Percentiles rank a stretch among this genome's conserved stretches.
These are phyloP conservation scores for Plutella xylostella DNA, from an alignment of 2,888 invertebrate species.

Conservation along the genomic window DNA sequence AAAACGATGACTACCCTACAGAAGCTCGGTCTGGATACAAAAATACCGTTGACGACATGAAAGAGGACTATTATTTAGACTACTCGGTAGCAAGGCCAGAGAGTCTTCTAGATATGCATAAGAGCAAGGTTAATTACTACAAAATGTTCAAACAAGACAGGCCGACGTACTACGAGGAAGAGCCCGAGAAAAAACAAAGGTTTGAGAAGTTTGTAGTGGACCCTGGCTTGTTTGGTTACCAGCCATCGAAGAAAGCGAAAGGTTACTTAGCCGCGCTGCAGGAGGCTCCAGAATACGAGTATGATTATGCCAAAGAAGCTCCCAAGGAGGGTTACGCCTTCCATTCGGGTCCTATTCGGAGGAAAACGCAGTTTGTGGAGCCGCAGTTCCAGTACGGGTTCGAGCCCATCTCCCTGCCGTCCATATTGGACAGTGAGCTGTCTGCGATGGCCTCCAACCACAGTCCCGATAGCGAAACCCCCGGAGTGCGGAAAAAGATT, in stretches of 20 bases:
- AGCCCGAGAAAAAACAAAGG: constrained; percentile 27
- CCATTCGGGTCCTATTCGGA: constrained; percentile 38
- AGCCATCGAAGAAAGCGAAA: constrained; percentile 31
- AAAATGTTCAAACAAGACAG: constrained; percentile 44
- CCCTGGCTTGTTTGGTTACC: constrained; percentile 27
- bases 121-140: constrained; percentile 47
- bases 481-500: constrained; percentile 50
- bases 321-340: constrained; percentile 41
- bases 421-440: constrained; percentile 49
- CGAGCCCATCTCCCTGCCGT: constrained; percentile 48
- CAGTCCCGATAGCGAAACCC: constrained; percentile 49
- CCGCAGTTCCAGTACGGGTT: constrained; percentile 64
- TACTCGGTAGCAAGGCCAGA: constrained; percentile 48
- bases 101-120: constrained; percentile 37
- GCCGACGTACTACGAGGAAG: constrained; percentile 33
- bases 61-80: constrained; percentile 47
- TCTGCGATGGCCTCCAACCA: constrained; percentile 54
- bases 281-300: constrained; percentile 36
- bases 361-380: constrained; percentile 50
- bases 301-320: constrained; percentile 37
- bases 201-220: constrained; percentile 40
- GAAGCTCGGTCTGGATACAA: constrained; percentile 41
- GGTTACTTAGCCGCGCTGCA: constrained; percentile 36
- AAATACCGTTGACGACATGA: constrained; percentile 43
- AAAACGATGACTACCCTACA: constrained; percentile 46